phyloP scores from a whole-genome alignment of 2,113 vertebrate species.

The Percina caprodes region DNA sequence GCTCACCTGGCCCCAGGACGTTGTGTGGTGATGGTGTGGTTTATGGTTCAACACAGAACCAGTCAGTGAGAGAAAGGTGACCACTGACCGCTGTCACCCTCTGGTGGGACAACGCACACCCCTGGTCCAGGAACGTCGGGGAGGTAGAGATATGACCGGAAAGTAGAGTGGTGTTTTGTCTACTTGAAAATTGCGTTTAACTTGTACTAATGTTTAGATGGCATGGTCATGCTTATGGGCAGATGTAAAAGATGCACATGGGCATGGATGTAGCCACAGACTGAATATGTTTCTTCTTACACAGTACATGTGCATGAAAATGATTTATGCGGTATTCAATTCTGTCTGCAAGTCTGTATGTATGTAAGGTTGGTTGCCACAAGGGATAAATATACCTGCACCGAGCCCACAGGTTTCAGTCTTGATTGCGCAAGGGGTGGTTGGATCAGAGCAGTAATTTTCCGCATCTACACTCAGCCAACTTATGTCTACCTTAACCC shows the following conservation, averaged over 20 bases:
- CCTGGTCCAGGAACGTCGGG: constrained; percentile 42
- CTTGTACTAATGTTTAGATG: constrained; percentile 18
- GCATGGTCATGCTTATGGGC: neutral
- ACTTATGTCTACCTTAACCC: constrained; percentile 60
- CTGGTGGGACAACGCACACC: constrained; percentile 46
- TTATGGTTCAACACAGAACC: constrained; percentile 76
- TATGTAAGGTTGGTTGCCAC: constrained; percentile 66
- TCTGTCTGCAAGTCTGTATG: constrained; percentile 67
- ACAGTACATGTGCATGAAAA: constrained; percentile 43
- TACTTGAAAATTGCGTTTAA: constrained; percentile 32
- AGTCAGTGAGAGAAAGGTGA: constrained; percentile 75
- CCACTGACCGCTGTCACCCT: constrained; percentile 73
- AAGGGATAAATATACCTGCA: constrained; percentile 83
- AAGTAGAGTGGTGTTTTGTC: constrained; percentile 55
- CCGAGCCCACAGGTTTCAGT: constrained; percentile 64
- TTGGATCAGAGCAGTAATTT: constrained; percentile 79
- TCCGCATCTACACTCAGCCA: constrained; percentile 74
- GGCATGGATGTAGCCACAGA: neutral
- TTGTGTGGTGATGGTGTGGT: constrained; percentile 73
- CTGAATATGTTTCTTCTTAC: constrained; percentile 42
- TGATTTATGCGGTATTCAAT: constrained; percentile 47
- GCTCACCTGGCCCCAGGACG: constrained; percentile 78
- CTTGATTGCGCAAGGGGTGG: constrained; percentile 80
- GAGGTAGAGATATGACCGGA: constrained; percentile 46
- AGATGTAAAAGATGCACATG: constrained; percentile 11